These are phyloP conservation scores for Platycnemis pennipes DNA, from an alignment of 2,888 invertebrate species.

Conservation along the genomic window DNA sequence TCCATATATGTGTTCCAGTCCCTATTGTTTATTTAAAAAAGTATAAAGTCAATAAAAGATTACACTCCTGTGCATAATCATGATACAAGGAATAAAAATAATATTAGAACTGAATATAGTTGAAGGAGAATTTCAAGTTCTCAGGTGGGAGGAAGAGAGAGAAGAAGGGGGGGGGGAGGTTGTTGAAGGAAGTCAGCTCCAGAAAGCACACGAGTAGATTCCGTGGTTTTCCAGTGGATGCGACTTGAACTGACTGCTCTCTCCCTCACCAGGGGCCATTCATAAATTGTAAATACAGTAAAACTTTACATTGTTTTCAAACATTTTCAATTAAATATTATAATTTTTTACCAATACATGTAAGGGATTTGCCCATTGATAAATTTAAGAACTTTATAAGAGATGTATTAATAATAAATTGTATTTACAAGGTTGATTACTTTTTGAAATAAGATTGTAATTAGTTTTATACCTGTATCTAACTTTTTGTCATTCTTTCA, in stretches of 20 bases:
- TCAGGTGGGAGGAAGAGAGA: background rate
- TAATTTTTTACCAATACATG: too few relatives aligned
- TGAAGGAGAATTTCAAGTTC: constrained; percentile 54
- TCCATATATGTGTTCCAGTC: background rate
- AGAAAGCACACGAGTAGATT: constrained; percentile 51
- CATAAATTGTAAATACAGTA: constrained; percentile 18
- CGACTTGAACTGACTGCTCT: background rate
- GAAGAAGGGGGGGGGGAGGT: too few relatives aligned
- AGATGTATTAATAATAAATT: background rate
- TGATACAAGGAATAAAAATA: background rate
- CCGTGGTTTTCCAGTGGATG: constrained; percentile 32
- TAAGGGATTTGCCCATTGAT: too few relatives aligned
- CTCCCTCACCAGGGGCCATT: constrained; percentile 21
- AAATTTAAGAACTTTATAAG: too few relatives aligned
- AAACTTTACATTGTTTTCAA: background rate
- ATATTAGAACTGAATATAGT: constrained; percentile 1
- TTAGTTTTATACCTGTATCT: too few relatives aligned
- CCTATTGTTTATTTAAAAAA: background rate
- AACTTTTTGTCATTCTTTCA: too few relatives aligned
- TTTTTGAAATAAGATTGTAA: background rate
- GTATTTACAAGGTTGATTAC: background rate
- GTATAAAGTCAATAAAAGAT: background rate
- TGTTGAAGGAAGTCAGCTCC: constrained; percentile 10
- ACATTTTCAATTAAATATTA: too few relatives aligned
- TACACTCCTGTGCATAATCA: background rate